Base-by-base conservation (phyloP, 1,140 invertebrate species). In the Hyposmocoma kahamanoa region DNA sequence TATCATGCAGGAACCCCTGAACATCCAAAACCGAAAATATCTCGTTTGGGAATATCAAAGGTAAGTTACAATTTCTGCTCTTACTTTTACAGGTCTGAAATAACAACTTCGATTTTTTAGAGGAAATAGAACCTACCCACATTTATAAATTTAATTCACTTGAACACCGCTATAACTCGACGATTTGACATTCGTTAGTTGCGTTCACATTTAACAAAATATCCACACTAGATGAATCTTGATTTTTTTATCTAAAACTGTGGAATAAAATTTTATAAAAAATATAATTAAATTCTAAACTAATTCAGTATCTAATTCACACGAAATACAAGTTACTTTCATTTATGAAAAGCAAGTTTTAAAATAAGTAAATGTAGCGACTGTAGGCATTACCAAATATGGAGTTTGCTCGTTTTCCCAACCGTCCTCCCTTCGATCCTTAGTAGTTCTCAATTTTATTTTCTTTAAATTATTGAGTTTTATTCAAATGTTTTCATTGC, bases 341-440 rank as follows among this genome's bases (percentile, higher is more conserved):
- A 13, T 36, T 36, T 36, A 36, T 36, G 15, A 36, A 13, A 17
- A n/a, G n/a, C 32, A 17, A 36, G 32, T 36, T 6, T 13, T 36
- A 36, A 36, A 36, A 15, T 36, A 36, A 36, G 15, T 36, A 72
- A 79, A 78, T 78, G 70, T 67, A 77, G 76, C 66, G 56, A 65
- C 78, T 76, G 72, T 76, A 82, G 73, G 81, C 86, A 86, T 87
- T 87, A 87, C 86, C 86, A 87, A 87, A 86, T 87, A 87, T 86
- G 86, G 86, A 84, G 84, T 83, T 87, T 67, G 82, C 78, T 84
- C 84, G 84, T 84, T 84, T 84, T 85, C 79, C 72, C 79, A 83
- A 83, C 79, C 82, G 82, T 83, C 79, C 79, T 82, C 79, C 78
- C 79, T 83, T 85, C 76, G 71, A 72, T 82, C 78, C 79, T 80